Evolutionary conservation across 1,140 invertebrate species (phyloP).

Genomic region (Drosophila nasuta): DNA sequence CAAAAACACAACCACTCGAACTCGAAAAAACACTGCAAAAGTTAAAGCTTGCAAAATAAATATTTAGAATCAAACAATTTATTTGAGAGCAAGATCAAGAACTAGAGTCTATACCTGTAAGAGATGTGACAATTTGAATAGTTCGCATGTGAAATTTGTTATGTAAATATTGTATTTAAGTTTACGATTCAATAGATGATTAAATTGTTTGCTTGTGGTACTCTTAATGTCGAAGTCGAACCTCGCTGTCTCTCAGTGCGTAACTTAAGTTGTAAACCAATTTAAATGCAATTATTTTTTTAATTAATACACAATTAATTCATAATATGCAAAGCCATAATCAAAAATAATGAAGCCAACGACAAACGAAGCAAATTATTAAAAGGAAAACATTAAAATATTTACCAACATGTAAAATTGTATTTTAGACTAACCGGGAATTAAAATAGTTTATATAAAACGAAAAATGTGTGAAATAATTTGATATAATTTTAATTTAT

Average conservation of each 20-base stretch:
- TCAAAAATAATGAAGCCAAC: conserved; percentile 49
- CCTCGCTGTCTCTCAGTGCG: conserved; percentile 84
- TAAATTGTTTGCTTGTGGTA: conserved; percentile 41
- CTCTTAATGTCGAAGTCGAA: conserved; percentile 56
- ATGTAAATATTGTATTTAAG: conserved; percentile 59
- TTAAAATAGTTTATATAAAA: conserved; percentile 55
- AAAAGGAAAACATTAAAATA: conserved; percentile 11
- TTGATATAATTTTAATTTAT: conserved; percentile 52
- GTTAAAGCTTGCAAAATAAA: conserved; percentile 63
- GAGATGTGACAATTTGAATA: conserved; percentile 59
- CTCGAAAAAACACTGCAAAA: conserved; percentile 13
- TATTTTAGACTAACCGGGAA: conserved; percentile 71
- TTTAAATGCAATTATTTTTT: conserved; percentile 34
- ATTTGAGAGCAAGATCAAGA: conserved; percentile 4
- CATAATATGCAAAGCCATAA: conserved; percentile 27
- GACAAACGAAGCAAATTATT: conserved; percentile 34
- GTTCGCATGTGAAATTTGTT: conserved; percentile 44
- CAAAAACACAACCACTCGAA: conserved; percentile 69
- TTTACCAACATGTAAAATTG: conserved; percentile 50
- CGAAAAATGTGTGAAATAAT: conserved; percentile 66
- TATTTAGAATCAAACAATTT: background rate
- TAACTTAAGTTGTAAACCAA: conserved; percentile 62
- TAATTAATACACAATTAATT: conserved; percentile 19
- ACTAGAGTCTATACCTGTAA: conserved; percentile 35
- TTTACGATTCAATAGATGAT: conserved; percentile 36